These are phyloP conservation scores for Ibidorhyncha struthersii DNA, from an alignment of 2,113 vertebrate species.

Conservation along the genomic window DNA sequence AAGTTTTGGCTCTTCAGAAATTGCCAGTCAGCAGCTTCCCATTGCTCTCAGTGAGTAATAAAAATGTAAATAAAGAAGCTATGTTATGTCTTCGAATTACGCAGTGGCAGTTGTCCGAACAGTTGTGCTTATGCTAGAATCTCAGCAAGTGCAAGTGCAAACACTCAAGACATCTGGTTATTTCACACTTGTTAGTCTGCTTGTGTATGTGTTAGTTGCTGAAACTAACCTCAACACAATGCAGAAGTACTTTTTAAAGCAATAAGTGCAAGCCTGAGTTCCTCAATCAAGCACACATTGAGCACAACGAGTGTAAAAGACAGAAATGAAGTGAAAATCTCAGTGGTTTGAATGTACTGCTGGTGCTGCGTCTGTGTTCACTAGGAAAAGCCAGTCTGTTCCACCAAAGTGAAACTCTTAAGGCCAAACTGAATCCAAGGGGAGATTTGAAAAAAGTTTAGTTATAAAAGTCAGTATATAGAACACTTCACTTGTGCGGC, in stretches of 20 bases:
- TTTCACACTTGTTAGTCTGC: not conserved
- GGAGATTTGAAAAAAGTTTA: not conserved
- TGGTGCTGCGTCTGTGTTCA: not conserved
- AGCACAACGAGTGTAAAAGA: not conserved
- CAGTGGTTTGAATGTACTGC: not conserved
- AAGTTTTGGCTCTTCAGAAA: not conserved
- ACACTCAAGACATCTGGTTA: not conserved
- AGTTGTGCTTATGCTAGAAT: conserved; percentile 37
- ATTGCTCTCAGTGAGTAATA: not conserved
- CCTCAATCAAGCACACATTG: not conserved
- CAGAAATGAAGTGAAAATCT: not conserved
- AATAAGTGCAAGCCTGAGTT: not conserved
- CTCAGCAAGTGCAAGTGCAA: conserved; percentile 13
- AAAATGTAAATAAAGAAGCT: conserved; percentile 28
- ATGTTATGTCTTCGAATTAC: not conserved
- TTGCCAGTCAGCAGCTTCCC: not conserved
- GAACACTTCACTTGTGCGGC: not conserved
- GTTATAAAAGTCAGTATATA: not conserved
- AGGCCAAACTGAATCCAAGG: not conserved
- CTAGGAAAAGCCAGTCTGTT: not conserved
- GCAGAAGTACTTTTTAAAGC: not conserved
- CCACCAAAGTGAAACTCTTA: not conserved
- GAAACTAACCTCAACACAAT: not conserved
- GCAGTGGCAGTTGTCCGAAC: conserved; percentile 34
- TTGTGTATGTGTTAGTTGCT: not conserved